phyloP scores from a whole-genome alignment of 2,113 vertebrate genomes.

The Falco punctatus region DNA sequence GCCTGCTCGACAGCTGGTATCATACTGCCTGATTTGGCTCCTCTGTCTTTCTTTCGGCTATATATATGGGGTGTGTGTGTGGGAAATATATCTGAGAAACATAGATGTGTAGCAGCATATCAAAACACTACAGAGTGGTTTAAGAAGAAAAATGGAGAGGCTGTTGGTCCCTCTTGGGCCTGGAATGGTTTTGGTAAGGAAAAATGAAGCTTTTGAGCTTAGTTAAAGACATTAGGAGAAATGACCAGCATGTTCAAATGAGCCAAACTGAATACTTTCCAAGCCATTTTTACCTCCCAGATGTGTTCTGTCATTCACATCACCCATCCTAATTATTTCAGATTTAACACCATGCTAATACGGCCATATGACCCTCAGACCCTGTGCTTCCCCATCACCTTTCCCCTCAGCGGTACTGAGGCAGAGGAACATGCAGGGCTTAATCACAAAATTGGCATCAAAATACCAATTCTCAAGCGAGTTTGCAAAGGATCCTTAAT shows the following conservation, averaged over 20 bases:
- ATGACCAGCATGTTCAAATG: not conserved
- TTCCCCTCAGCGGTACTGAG: not conserved
- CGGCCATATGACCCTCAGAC: accelerated
- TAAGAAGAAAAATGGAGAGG: not conserved
- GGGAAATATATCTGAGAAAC: not conserved
- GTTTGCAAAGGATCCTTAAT: not conserved
- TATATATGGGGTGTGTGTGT: too few relatives aligned
- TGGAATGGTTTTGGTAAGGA: not conserved
- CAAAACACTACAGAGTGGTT: not conserved
- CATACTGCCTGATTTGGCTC: not conserved
- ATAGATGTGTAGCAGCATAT: not conserved
- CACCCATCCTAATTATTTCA: not conserved
- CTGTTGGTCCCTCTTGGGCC: not conserved
- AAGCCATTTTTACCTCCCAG: not conserved
- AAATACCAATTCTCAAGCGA: not conserved
- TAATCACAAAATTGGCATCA: not conserved
- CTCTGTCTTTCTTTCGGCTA: not conserved
- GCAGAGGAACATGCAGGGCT: not conserved
- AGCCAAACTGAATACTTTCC: not conserved
- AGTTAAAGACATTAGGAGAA: not conserved
- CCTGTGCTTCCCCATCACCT: not conserved
- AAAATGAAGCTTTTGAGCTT: not conserved
- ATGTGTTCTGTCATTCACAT: not conserved
- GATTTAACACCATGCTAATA: not conserved
- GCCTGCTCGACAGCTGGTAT: accelerated